These are phyloP conservation scores for Hypanus sabinus DNA, from an alignment of 2,113 vertebrate species.

Conservation along the genomic window DNA sequence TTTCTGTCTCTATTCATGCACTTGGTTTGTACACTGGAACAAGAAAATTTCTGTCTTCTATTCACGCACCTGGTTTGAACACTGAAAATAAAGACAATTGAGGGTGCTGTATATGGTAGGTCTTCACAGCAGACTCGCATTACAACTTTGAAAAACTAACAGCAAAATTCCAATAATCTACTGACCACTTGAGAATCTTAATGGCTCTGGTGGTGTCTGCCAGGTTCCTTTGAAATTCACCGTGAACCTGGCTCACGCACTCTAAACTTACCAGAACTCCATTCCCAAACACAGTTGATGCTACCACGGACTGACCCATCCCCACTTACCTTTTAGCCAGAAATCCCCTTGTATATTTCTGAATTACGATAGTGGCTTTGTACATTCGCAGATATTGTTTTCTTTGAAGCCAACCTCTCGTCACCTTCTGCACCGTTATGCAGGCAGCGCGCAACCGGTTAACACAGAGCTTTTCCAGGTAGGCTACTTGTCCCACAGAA, in stretches of 20 bases:
- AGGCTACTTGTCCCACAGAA: constrained; percentile 60
- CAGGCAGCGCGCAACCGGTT: constrained; percentile 52
- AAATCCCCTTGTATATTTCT: constrained; percentile 40
- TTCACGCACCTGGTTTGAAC: not conserved
- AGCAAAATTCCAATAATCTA: no score
- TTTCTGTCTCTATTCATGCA: no score
- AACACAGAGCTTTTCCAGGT: constrained; percentile 58
- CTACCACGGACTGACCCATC: not conserved
- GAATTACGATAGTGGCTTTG: constrained; percentile 48
- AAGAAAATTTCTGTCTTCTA: not conserved
- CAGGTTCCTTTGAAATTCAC: no score
- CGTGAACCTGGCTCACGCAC: no score
- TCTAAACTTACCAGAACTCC: no score
- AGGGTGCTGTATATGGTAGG: not conserved
- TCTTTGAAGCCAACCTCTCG: constrained; percentile 60
- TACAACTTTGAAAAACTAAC: not conserved
- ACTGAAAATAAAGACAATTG: not conserved
- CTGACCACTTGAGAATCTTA: no score
- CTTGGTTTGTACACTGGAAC: no score
- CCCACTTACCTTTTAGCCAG: constrained; percentile 40
- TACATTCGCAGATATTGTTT: constrained; percentile 41
- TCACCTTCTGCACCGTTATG: constrained; percentile 55
- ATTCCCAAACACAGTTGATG: not conserved
- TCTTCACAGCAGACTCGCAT: no score
- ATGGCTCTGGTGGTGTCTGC: no score